Percentiles rank a stretch among this genome's conserved stretches.
Evolutionary conservation across 2,113 vertebrate genomes (phyloP).

Genomic region (Dicerorhinus sumatrensis): DNA sequence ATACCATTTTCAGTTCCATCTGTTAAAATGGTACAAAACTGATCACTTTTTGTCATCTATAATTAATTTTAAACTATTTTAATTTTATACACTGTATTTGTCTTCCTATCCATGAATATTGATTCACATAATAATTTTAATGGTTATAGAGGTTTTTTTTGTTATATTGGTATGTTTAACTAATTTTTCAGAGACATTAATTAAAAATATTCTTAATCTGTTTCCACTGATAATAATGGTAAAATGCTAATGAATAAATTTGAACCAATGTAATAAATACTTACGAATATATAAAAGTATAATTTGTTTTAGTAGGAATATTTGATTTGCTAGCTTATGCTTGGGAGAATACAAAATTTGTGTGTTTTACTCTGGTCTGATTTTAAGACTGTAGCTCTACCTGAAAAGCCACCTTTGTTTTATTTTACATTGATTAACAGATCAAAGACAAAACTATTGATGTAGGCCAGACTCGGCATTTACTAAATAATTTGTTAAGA

Average conservation of each 20-base stretch:
- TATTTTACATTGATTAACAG: constrained; percentile 39
- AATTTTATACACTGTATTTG: not conserved
- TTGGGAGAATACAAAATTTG: constrained; percentile 18
- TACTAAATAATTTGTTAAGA: not conserved
- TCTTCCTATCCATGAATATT: not conserved
- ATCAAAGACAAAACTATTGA: constrained; percentile 4
- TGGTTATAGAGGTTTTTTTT: not conserved
- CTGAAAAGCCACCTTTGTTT: constrained; percentile 2
- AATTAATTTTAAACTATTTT: constrained; percentile 11
- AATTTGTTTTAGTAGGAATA: constrained; percentile 23
- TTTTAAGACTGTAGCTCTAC: constrained; percentile 17
- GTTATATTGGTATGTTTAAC: not conserved
- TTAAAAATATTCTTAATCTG: constrained; percentile 31
- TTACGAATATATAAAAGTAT: constrained; percentile 17
- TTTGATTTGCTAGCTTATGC: constrained; percentile 28
- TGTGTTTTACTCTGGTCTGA: not conserved
- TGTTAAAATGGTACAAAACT: constrained; percentile 33
- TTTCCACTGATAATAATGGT: not conserved
- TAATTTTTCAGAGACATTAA: constrained; percentile 20
- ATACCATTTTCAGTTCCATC: not conserved
- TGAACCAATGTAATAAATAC: not conserved
- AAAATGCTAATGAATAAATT: constrained; percentile 1
- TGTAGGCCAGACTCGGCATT: not conserved
- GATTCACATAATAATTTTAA: not conserved
- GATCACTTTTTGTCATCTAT: not conserved